phyloP scores from a whole-genome alignment of 2,113 vertebrate species.

The Hypanus sabinus region DNA sequence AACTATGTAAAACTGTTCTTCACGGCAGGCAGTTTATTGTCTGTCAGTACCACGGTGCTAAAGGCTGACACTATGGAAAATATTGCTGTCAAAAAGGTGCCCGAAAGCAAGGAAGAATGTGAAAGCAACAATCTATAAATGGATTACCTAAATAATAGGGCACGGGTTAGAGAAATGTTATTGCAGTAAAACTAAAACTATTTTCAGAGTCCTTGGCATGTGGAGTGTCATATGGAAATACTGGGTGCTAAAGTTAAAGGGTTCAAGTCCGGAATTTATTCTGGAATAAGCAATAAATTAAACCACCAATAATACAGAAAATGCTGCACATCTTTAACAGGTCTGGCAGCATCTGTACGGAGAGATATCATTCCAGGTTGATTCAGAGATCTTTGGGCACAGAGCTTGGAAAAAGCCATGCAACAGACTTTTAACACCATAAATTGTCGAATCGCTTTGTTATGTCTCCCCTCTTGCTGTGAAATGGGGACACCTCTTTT shows the following conservation, averaged over 20 bases:
- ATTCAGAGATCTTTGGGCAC: no score
- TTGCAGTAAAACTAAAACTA: background rate
- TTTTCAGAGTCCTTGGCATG: background rate
- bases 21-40: slow-evolving; percentile 1
- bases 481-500: no score
- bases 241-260: background rate
- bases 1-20: background rate
- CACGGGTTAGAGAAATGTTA: no score
- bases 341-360: no score
- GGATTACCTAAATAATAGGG: slow-evolving; percentile 25
- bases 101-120: slow-evolving; percentile 16
- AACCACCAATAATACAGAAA: no score
- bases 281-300: no score
- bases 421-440: no score
- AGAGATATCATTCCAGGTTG: no score
- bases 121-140: slow-evolving; percentile 11
- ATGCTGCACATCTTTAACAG: no score
- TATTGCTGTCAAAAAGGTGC: slow-evolving; percentile 29
- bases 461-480: no score
- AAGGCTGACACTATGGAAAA: background rate
- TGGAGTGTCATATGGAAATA: background rate
- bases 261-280: background rate
- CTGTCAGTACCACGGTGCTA: background rate
- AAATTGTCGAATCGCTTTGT: no score
- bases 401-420: no score